Base-by-base conservation (phyloP, 2,113 vertebrate genomes). In the Heteronetta atricapilla region DNA sequence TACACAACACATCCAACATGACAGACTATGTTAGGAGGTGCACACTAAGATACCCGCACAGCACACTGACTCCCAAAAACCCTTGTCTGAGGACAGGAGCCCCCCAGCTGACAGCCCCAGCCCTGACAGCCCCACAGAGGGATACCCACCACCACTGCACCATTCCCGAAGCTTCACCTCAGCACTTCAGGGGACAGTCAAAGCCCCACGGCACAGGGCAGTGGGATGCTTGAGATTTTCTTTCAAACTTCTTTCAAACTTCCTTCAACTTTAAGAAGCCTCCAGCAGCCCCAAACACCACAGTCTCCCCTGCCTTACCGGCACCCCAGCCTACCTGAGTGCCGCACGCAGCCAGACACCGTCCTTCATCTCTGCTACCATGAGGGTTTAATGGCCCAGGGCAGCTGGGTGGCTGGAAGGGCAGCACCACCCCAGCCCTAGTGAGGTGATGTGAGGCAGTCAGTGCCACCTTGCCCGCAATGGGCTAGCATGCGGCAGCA, bases 1-100 rank as follows among this genome's bases (percentile, higher is more conserved):
- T 0, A 2, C 17, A 36, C 20, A 10, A 13, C 0, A 1, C 4
- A 21, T 5, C 9, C 29, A 59, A 21, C 2, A 18, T 3, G 4
- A 29, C 11, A 29, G 12, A 72, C 6, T 5, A 58, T 26, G 7
- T 2, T 5, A 3, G 19, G 6, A 62, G 11, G 33, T 26, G 6
- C 21, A 3, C 1, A 16, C 3, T 4, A 16, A 53, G 2, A 2
- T 48, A 8, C 2, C 28, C 42, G 50, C 8, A 3, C 9, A 12
- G 7, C 56, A 8, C 5, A 0, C 4, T 10, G 21, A 2, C 16
- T 28, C 36, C 1, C 0, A 3, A 9, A 13, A 23, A 31, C 14
- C 0, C 8, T 5, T 3, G 3, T 14, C 3, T 1, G 10, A 79
- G 14, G n/a, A 42, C 23, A 36, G 19, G 80, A 42, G 36, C 11